Base-by-base conservation (phyloP, 2,888 invertebrate genomes). In the Athalia rosae region DNA sequence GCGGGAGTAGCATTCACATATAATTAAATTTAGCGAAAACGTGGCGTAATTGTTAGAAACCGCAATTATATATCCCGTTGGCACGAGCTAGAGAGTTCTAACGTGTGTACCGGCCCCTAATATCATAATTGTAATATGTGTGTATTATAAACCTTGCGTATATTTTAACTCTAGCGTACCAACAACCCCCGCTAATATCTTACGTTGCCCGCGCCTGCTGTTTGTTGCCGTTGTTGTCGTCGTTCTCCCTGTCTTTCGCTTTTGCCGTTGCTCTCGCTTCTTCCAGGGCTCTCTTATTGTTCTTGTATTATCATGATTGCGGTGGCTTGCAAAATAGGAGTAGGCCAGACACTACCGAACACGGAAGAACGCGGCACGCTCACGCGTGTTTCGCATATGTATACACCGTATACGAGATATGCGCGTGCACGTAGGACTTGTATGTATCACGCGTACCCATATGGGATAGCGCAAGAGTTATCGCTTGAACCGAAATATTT, bases 71-170 rank as follows among this genome's bases (percentile, higher is more conserved):
- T 62, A 74, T 61, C 53, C 48, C 74, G 74, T 43, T 74, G 74
- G 74, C 47, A 61, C 61, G 47, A 61, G 48, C 48, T 62, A 47
- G 74, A 28, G 28, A 28, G 28, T 28, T 28, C 28, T 28, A 28
- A 28, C 74, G 62, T 74, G 74, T 74, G 74, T 74, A 74, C 74
- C 58, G 74, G 71, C 9, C 62, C 74, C 61, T 74, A 74, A 74
- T 74, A 74, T 74, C 74, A 74, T 74, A 74, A 74, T 74, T 74
- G 74, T 74, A 74, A 74, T 74, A 74, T 62, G 74, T 74, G 74
- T 74, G 61, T 15, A 61, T 74, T 61, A 61, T 74, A 74, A 74
- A 74, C 74, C 74, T 74, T 41, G 74, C 61, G 74, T 74, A 74
- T 28, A 28, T 74, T 74, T 74, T 59, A 74, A 74, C 62, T 15